Evolutionary conservation across 2,888 invertebrate species (phyloP).

Genomic region (Leptopilina myrica): DNA sequence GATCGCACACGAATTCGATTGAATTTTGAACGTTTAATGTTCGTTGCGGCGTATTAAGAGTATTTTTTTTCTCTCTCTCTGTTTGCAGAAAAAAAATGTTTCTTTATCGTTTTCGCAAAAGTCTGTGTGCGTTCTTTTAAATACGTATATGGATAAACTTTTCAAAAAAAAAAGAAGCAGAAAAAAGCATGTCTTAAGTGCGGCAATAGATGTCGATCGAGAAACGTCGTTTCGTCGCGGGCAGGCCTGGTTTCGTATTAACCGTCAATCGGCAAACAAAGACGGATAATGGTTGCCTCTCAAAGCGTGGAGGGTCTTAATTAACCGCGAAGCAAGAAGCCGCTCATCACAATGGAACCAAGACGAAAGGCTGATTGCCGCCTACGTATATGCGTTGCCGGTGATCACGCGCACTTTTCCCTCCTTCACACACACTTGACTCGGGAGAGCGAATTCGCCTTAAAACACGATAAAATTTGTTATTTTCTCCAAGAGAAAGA

Average conservation of each 20-base stretch:
- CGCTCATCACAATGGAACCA: conserved; percentile 58
- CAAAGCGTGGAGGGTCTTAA: conserved; percentile 62
- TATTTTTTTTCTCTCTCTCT: conserved; percentile 2
- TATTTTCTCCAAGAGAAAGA: background rate
- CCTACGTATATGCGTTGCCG: conserved; percentile 57
- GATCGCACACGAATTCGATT: too few species aligned
- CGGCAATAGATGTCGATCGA: conserved; percentile 29
- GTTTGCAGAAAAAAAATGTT: background rate
- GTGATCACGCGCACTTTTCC: background rate
- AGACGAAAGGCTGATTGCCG: conserved; percentile 60
- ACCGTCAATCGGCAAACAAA: conserved; percentile 60
- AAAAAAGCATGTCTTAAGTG: background rate
- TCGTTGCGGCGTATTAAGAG: background rate
- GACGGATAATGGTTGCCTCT: conserved; percentile 52
- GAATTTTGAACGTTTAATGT: background rate
- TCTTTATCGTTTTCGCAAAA: conserved; percentile 31
- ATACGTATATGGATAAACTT: too few species aligned
- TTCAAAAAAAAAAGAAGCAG: too few species aligned
- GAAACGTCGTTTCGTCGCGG: conserved; percentile 33
- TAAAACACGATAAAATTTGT: conserved; percentile 19
- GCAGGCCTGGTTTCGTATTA: conserved; percentile 53
- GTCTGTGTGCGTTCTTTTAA: background rate
- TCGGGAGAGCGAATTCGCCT: background rate
- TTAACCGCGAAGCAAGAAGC: conserved; percentile 63
- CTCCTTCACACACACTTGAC: conserved; percentile 21